Percentiles rank a stretch among this genome's conserved stretches.
phyloP scores from a whole-genome alignment of 2,113 vertebrate species.

The Spheniscus mendiculus region DNA sequence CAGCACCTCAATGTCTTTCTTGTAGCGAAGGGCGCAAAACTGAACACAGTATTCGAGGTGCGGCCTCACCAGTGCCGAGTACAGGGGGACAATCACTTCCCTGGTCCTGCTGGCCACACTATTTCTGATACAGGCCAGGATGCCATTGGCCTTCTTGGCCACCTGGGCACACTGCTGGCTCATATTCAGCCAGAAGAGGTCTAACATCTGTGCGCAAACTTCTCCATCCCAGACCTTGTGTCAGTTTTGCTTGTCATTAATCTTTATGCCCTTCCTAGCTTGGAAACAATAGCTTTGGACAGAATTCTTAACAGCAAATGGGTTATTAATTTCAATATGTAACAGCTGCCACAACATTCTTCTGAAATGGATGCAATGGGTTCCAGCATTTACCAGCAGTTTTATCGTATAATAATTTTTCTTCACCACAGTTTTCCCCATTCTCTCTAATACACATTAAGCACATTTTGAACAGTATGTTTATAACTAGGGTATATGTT shows the following conservation, averaged over 20 bases:
- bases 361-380: background rate
- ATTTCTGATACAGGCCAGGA: no score
- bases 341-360: background rate
- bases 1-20: no score
- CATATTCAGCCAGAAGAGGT: background rate
- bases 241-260: background rate
- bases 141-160: no score
- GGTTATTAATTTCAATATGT: background rate
- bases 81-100: no score
- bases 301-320: background rate
- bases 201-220: background rate
- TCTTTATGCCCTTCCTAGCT: background rate
- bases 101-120: no score
- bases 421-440: background rate
- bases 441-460: background rate
- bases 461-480: background rate
- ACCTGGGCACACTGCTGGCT: no score
- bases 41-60: no score
- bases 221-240: background rate
- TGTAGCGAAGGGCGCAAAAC: no score
- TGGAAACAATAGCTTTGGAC: background rate
- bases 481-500: background rate
- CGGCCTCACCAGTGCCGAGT: no score
- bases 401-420: background rate
- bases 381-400: background rate